A percentile compares a stretch with the other conserved stretches of the same genome.
phyloP scores from a whole-genome alignment of 2,113 vertebrate species.

The Prolemur simus region DNA sequence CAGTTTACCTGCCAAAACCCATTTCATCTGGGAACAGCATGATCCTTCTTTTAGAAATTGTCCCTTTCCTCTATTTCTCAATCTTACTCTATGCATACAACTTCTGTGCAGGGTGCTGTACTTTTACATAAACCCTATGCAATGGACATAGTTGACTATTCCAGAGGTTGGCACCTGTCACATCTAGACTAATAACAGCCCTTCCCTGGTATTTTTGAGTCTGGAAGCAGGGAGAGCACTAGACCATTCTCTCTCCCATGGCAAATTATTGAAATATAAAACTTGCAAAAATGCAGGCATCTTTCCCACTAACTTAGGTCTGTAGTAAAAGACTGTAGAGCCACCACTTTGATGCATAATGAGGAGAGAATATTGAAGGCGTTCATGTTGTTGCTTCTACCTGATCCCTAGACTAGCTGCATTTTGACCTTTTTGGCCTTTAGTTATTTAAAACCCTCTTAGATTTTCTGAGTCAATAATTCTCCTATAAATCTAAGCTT shows the following conservation, averaged over 20 bases:
- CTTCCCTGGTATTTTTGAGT: background rate
- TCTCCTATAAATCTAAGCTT: background rate
- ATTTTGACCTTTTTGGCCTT: background rate
- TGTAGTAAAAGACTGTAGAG: background rate
- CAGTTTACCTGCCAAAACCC: background rate
- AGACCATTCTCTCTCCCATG: background rate
- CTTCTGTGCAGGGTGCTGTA: background rate
- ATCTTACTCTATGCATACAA: background rate
- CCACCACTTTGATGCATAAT: no score
- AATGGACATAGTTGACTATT: background rate
- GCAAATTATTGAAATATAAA: background rate
- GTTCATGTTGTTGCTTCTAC: background rate
- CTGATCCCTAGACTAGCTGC: background rate
- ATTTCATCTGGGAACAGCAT: background rate
- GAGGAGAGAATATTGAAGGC: background rate
- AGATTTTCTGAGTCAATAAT: background rate
- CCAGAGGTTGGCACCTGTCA: background rate
- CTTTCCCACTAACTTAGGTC: background rate
- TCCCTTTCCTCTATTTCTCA: background rate
- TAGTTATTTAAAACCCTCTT: background rate
- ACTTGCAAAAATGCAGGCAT: background rate
- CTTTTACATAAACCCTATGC: background rate
- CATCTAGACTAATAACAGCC: background rate
- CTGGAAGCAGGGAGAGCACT: background rate
- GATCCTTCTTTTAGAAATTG: background rate